phyloP scores from a whole-genome alignment of 2,113 vertebrate species.

The Azemiops feae region DNA sequence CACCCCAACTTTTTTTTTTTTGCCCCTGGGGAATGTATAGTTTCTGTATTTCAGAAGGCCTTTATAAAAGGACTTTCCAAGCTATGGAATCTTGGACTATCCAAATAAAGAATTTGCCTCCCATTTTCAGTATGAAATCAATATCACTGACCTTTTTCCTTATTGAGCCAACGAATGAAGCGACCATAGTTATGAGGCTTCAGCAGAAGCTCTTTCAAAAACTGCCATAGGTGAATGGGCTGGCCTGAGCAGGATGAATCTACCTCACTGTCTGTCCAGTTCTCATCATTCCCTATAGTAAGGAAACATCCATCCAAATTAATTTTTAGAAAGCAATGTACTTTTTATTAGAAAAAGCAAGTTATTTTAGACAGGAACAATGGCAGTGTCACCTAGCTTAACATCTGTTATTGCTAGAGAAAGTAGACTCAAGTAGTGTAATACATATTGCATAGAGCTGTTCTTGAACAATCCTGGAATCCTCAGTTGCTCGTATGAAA shows the following conservation, averaged over 20 bases:
- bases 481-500: neutral
- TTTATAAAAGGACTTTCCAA: neutral
- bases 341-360: neutral
- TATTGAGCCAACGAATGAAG: conserved; percentile 97
- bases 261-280: conserved; percentile 83
- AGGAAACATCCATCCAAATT: neutral
- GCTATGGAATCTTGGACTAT: neutral
- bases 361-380: neutral
- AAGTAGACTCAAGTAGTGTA: neutral
- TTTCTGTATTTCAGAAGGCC: neutral
- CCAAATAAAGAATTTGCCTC: neutral
- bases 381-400: neutral
- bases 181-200: conserved; percentile 94
- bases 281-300: conserved; percentile 65
- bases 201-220: conserved; percentile 91
- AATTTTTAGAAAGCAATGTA: neutral
- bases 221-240: conserved; percentile 98
- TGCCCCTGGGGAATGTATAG: neutral
- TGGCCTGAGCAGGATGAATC: conserved; percentile 92
- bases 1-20: neutral
- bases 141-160: conserved; percentile 85
- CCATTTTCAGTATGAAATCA: neutral
- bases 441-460: neutral
- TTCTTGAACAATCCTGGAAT: neutral
- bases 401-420: neutral